Conservation (phyloP, 1,140 invertebrate species). For the Solenopsis invicta region DNA sequence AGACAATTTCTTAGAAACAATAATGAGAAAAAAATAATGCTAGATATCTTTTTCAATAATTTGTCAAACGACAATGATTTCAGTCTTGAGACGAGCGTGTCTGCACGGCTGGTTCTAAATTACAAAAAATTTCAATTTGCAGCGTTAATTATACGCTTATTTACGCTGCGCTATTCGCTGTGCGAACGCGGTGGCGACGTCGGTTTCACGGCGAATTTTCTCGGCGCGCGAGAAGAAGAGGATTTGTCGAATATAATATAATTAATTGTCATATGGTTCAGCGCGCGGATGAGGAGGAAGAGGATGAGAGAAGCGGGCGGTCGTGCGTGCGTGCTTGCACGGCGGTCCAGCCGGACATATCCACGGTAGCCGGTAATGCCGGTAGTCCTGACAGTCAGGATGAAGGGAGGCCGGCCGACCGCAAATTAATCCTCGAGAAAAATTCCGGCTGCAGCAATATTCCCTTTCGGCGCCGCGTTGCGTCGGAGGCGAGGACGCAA, state of each 20-base stretch:
- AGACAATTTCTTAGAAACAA: too few relatives aligned
- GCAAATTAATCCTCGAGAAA: conserved; percentile 83
- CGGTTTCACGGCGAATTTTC: conserved; percentile 32
- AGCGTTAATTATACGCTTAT: conserved; percentile 48
- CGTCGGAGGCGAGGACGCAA: conserved; percentile 34
- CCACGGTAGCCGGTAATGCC: conserved; percentile 75
- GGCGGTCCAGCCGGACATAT: conserved; percentile 44
- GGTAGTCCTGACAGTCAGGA: conserved; percentile 72
- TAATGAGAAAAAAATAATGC: too few relatives aligned
- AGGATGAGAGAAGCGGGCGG: conserved; percentile 14
- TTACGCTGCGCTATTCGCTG: background rate
- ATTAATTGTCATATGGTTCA: conserved; percentile 69
- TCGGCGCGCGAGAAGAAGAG: conserved; percentile 52
- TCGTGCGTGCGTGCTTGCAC: background rate
- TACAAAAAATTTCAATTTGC: conserved; percentile 10
- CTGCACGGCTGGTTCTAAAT: too few relatives aligned
- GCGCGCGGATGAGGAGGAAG: conserved; percentile 13
- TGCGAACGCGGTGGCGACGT: conserved; percentile 26
- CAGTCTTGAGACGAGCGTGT: background rate
- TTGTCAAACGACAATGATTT: too few relatives aligned
- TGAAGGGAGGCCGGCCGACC: conserved; percentile 72
- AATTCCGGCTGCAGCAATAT: conserved; percentile 74
- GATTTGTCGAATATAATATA: conserved; percentile 72
- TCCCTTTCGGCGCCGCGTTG: conserved; percentile 69
- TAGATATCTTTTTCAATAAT: too few relatives aligned